Conservation (phyloP, 2,113 vertebrate species). For the Microtus richardsoni region DNA sequence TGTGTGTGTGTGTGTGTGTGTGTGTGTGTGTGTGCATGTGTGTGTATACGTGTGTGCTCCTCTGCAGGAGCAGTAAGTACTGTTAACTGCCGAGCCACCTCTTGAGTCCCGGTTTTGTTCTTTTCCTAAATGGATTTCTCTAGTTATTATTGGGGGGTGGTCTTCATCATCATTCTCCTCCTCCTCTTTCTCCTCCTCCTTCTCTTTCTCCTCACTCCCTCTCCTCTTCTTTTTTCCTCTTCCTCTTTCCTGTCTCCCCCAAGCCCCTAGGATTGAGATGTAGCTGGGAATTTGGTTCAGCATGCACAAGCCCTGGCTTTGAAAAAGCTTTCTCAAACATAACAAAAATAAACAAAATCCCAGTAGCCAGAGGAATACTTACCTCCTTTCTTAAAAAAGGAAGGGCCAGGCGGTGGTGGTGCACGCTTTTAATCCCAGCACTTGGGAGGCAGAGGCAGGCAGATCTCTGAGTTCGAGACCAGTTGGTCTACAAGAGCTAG, state of each 20-base stretch:
- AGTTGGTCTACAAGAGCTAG: no score
- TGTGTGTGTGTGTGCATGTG: accelerated
- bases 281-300: not conserved
- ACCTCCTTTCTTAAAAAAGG: not conserved
- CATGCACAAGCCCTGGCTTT: not conserved
- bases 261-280: not conserved
- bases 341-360: no score
- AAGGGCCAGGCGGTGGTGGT: no score
- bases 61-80: not conserved
- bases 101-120: not conserved
- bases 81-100: not conserved
- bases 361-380: not conserved
- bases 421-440: not conserved
- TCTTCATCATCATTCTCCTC: not conserved
- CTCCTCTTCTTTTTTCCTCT: not conserved
- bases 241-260: not conserved
- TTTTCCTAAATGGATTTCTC: not conserved
- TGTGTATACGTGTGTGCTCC: not conserved
- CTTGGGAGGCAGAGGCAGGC: not conserved
- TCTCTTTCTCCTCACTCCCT: not conserved
- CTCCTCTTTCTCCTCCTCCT: not conserved
- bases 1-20: no score
- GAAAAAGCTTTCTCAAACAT: not conserved
- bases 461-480: no score
- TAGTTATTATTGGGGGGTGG: not conserved